phyloP scores from a whole-genome alignment of 2,113 vertebrate genomes.

The Mastomys natalensis region DNA sequence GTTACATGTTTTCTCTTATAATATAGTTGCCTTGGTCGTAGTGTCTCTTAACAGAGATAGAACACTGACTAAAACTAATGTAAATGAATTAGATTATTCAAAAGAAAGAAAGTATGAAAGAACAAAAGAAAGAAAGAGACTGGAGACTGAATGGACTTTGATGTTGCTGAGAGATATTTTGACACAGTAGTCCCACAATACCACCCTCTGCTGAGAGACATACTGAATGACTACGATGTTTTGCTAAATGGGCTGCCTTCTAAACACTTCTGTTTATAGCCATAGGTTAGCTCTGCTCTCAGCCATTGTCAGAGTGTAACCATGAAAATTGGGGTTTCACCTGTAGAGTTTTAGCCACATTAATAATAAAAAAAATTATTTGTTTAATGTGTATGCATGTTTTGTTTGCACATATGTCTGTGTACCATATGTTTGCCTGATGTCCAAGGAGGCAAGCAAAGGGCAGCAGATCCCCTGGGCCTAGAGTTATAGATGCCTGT shows the following conservation, averaged over 20 bases:
- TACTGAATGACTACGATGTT: not conserved
- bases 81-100: not conserved
- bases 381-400: not conserved
- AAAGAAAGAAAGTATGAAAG: not conserved
- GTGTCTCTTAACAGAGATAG: not conserved
- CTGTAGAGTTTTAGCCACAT: not conserved
- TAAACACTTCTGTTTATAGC: not conserved
- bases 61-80: not conserved
- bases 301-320: not conserved
- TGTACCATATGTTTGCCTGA: not conserved
- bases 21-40: not conserved
- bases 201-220: not conserved
- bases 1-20: not conserved
- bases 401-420: not conserved
- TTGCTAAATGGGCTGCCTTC: not conserved
- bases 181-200: not conserved
- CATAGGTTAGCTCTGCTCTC: not conserved
- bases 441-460: not conserved
- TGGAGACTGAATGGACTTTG: not conserved
- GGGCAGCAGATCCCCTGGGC: not conserved
- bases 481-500: not conserved
- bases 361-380: not conserved
- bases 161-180: not conserved
- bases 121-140: not conserved
- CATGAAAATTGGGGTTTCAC: not conserved